Conservation (phyloP, 2,797 vertebrate species). For the Phrynocephalus guinanensis region DNA sequence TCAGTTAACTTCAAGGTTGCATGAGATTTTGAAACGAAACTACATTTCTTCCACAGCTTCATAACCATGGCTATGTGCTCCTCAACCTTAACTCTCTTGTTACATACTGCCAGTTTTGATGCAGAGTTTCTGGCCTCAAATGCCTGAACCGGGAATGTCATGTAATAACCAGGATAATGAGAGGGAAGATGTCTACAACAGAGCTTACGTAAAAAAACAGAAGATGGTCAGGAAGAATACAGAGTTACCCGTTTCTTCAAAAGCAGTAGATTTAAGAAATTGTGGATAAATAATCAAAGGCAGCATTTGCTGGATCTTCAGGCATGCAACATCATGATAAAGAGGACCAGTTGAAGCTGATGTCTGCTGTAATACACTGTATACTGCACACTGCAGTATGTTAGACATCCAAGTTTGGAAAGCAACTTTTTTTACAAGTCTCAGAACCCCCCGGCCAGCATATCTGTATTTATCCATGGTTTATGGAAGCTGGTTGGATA, state of each 20-base stretch:
- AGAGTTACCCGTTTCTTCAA: neutral
- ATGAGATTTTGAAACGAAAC: neutral
- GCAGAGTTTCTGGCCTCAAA: neutral
- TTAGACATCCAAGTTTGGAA: too few relatives aligned
- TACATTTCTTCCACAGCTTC: neutral
- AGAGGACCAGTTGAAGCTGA: neutral
- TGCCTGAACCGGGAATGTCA: neutral
- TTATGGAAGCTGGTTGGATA: neutral
- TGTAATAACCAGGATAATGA: neutral
- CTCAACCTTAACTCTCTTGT: too few relatives aligned
- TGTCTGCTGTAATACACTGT: too few relatives aligned
- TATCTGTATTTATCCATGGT: neutral
- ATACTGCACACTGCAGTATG: too few relatives aligned
- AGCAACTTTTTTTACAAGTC: too few relatives aligned
- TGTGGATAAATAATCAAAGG: neutral
- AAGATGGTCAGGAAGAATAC: neutral
- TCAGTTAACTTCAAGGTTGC: neutral
- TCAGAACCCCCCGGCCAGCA: too few relatives aligned
- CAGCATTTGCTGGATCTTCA: neutral
- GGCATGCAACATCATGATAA: neutral
- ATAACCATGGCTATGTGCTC: neutral
- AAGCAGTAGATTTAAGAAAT: neutral
- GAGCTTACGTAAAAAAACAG: neutral
- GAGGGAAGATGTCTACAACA: neutral
- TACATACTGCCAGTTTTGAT: too few relatives aligned